Conservation (phyloP, 2,113 vertebrate genomes). For the Pavo muticus region DNA sequence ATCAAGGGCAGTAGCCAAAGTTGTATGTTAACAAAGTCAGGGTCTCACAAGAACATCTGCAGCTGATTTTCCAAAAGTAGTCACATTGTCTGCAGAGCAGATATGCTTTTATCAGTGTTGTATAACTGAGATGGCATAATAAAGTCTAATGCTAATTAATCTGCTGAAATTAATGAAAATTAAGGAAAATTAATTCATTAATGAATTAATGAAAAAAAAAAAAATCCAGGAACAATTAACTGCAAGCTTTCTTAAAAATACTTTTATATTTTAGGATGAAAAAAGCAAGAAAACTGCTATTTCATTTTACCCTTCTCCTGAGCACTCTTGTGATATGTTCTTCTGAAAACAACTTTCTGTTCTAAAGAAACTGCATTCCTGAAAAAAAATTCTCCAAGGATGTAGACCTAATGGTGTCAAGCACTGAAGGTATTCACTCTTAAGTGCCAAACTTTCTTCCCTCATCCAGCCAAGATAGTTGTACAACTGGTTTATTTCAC, state of each 20-base stretch:
- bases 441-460: not conserved
- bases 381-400: not conserved
- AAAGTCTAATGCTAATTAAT: not conserved
- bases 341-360: not conserved
- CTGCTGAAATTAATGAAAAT: not conserved
- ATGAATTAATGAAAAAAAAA: no score
- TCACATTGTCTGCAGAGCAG: not conserved
- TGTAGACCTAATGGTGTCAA: fast-evolving
- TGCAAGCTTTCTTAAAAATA: not conserved
- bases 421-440: not conserved
- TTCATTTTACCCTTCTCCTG: not conserved
- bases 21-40: not conserved
- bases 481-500: not conserved
- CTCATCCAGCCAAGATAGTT: not conserved
- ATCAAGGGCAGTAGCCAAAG: not conserved
- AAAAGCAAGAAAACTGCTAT: not conserved
- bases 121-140: not conserved
- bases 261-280: not conserved
- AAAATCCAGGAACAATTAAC: not conserved
- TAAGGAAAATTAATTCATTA: no score
- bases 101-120: not conserved
- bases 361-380: not conserved
- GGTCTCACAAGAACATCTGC: not conserved
- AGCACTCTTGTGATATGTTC: not conserved
- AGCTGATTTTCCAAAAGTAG: not conserved